Conservation (phyloP, 2,797 vertebrate species). For the Platyrinchus mystaceus region DNA sequence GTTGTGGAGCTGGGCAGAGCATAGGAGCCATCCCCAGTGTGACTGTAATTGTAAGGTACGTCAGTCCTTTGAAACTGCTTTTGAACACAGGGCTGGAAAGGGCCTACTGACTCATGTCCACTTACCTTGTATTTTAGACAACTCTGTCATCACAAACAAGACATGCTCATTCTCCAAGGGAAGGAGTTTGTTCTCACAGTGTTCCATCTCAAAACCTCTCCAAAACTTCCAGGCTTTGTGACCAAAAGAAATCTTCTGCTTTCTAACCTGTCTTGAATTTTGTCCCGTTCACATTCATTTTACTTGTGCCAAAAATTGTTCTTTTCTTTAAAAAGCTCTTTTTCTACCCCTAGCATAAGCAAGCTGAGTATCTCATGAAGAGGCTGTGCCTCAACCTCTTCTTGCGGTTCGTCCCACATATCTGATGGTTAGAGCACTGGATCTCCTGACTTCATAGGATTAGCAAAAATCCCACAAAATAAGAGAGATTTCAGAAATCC, state of each 20-base stretch:
- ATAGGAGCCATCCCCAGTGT: not conserved
- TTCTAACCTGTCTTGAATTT: not conserved
- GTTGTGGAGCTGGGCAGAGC: not conserved
- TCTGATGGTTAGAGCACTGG: not conserved
- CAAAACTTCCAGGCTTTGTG: not conserved
- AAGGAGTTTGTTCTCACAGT: not conserved
- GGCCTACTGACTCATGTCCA: not conserved
- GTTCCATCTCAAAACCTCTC: not conserved
- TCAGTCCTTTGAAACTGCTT: constrained; percentile 17
- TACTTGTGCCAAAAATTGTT: not conserved
- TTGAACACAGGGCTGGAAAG: not conserved
- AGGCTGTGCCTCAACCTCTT: not conserved
- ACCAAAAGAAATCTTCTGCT: not conserved
- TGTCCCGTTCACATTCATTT: not conserved
- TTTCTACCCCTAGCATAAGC: not conserved
- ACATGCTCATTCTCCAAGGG: not conserved
- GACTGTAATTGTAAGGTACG: not conserved
- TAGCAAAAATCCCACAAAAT: not conserved
- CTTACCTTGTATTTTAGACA: not conserved
- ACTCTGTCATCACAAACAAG: not conserved
- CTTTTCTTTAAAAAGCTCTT: not conserved
- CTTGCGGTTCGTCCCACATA: not conserved
- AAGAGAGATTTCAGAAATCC: not conserved
- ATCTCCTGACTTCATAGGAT: not conserved
- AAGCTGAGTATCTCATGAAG: not conserved